Evolutionary conservation across 2,888 invertebrate species (phyloP).

Genomic region (Cerastis leucographa): DNA sequence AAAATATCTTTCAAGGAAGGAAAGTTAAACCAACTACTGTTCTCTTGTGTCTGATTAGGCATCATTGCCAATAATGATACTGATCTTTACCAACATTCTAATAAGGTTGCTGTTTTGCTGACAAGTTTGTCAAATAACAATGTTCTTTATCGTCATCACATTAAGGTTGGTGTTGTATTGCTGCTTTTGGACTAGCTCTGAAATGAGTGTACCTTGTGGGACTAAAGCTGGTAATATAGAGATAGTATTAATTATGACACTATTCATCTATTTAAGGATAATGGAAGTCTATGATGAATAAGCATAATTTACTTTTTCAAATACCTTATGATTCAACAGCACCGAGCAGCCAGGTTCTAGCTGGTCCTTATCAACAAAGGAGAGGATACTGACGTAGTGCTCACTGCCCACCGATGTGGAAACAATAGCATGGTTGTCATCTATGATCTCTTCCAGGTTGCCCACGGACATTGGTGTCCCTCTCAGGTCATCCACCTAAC

Average conservation of each 20-base stretch:
- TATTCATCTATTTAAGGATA: neutral
- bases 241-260: neutral
- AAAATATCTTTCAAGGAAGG: neutral
- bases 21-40: neutral
- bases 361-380: conserved; percentile 99
- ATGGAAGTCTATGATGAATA: conserved; percentile 1
- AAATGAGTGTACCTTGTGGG: neutral
- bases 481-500: conserved; percentile 98
- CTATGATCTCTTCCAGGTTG: conserved; percentile 99
- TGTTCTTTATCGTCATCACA: neutral
- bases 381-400: conserved; percentile 99
- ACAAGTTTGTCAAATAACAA: neutral
- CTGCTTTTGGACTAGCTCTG: neutral
- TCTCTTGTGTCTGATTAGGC: neutral
- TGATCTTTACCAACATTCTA: neutral
- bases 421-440: conserved; percentile 99
- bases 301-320: neutral
- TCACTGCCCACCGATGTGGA: conserved; percentile 99
- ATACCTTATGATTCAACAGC: conserved; percentile 98
- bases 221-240: neutral
- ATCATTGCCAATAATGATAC: neutral
- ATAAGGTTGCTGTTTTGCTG: neutral
- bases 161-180: neutral
- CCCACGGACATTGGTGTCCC: conserved; percentile 99
- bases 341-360: conserved; percentile 99